Base-by-base conservation (phyloP, 23 tunicate species). In the Halocynthia aurantium region DNA sequence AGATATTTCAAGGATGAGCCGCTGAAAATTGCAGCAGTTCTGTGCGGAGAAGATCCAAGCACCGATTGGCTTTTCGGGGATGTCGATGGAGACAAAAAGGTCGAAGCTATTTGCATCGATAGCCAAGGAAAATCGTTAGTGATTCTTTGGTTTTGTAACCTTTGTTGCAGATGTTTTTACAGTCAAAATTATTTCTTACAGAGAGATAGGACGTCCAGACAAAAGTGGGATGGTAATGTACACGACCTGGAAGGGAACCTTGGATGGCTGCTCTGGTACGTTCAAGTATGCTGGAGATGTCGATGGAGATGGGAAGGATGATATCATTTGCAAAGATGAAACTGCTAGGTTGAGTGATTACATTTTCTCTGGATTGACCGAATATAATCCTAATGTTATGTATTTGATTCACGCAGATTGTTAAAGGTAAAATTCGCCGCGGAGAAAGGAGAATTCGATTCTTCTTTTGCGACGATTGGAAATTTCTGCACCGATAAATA, bases 271-370 rank as follows among this genome's bases (percentile, higher is more conserved):
- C 31, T 10, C n/a, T 20, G 31, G 31, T 20, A 49, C 6, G 31
- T 10, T 5, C 9, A 65, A 2, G 6, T 65, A 65, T 65, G 6
- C 70, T 9, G 70, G 70, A 65, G 70, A 65, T 65, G 22, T 65
- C 31, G 31, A 65, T 65, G 70, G 70, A 8, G 70, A 65, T 6
- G 70, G 70, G 2, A 65, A 65, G 70, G 22, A 20, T 65, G 70
- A 65, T 65, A 20, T 65, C 22, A 40, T 65, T 65, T 65, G 70
- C 19, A 65, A 65, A 65, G 70, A 65, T 65, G 31, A 20, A 11
- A 65, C 70, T 20, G 31, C 63, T 58, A 2, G 63, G 63, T 13
- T 58, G 63, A 58, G 63, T 58, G 2, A 13, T 58, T 15, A 58
- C 63, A 13, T 58, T 13, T 58, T 31, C 44, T 31, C 44, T 31